phyloP scores from a whole-genome alignment of 2,888 invertebrate genomes.

The Melitaea athalia region DNA sequence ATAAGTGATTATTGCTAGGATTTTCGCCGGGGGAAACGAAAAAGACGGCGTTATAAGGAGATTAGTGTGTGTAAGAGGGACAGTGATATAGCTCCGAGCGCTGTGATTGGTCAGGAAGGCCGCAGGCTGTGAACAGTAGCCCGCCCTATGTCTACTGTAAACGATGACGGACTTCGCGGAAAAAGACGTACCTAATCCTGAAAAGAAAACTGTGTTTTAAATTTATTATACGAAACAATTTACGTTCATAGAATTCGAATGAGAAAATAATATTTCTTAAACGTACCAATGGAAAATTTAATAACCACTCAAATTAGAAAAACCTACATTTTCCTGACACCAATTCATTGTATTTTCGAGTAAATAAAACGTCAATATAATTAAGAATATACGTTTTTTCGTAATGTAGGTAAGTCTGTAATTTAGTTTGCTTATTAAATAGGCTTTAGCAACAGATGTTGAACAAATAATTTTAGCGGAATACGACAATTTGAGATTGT shows the following conservation, averaged over 20 bases:
- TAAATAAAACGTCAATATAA: background rate
- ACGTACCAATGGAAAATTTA: too few species aligned
- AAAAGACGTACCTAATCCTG: slow-evolving; percentile 56
- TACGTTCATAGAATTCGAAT: background rate
- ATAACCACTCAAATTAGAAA: background rate
- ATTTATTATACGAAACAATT: background rate
- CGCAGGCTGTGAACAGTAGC: slow-evolving; percentile 83
- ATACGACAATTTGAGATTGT: slow-evolving; percentile 30
- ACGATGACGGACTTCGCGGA: slow-evolving; percentile 63
- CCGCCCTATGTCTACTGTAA: slow-evolving; percentile 83
- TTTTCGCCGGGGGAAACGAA: slow-evolving; percentile 79
- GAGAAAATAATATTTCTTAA: background rate
- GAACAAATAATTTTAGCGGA: slow-evolving; percentile 17
- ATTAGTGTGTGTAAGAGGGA: slow-evolving; percentile 57
- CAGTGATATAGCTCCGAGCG: slow-evolving; percentile 78
- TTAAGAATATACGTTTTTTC: background rate
- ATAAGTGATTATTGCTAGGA: slow-evolving; percentile 63
- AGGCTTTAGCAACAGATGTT: background rate
- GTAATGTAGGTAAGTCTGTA: background rate
- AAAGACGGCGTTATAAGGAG: slow-evolving; percentile 62
- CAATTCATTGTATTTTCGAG: background rate
- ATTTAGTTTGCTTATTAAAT: background rate
- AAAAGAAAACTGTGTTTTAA: slow-evolving; percentile 17
- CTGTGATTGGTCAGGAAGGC: slow-evolving; percentile 83
- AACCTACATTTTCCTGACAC: too few species aligned